Conservation (phyloP, 2,888 invertebrate species). For the Dinocampus coccinellae region DNA sequence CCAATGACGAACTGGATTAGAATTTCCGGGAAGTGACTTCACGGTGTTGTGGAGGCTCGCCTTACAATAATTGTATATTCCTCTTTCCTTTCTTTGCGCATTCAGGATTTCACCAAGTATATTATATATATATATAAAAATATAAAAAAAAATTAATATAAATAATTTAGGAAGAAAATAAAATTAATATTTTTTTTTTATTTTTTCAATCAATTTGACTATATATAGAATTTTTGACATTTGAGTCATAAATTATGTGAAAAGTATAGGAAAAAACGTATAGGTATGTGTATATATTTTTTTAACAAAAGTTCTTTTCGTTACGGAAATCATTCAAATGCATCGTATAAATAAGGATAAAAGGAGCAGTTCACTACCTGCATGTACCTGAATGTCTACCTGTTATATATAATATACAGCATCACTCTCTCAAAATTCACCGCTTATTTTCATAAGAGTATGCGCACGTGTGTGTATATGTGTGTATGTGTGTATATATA, state of each 20-base stretch:
- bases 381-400: constrained; percentile 30
- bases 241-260: constrained; percentile 28
- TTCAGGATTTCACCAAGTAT: constrained; percentile 34
- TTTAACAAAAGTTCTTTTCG: constrained; percentile 2
- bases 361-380: constrained; percentile 34
- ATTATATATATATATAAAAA: constrained; percentile 6
- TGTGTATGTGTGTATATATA: background rate
- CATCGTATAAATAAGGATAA: constrained; percentile 12
- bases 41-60: constrained; percentile 45
- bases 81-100: constrained; percentile 33
- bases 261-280: constrained; percentile 10
- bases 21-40: constrained; percentile 52
- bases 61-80: constrained; percentile 32
- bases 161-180: constrained; percentile 40
- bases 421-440: background rate
- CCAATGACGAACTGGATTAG: constrained; percentile 52
- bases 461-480: background rate
- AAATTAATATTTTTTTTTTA: constrained; percentile 6
- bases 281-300: background rate
- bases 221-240: background rate
- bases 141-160: constrained; percentile 6
- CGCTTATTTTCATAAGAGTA: background rate
- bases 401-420: constrained; percentile 12
- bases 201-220: background rate
- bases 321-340: constrained; percentile 16